A percentile compares a stretch with the other conserved stretches of the same genome.
Conservation (phyloP, 2,113 vertebrate genomes). For the Sorex fumeus region DNA sequence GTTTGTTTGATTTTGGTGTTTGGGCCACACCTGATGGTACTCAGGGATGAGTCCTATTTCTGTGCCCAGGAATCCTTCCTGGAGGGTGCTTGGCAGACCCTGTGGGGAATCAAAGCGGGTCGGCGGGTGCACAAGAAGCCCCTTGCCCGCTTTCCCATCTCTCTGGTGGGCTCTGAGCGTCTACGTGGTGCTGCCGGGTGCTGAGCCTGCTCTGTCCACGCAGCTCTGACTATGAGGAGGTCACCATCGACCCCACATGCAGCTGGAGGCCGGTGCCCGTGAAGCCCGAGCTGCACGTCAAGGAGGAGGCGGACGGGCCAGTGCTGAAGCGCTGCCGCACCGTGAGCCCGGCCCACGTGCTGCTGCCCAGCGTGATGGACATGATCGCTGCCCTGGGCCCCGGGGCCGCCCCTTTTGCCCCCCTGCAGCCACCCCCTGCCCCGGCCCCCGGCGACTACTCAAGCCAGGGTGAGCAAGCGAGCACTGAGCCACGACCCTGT, state of each 20-base stretch:
- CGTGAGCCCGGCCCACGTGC: slow-evolving; percentile 96
- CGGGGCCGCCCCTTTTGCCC: slow-evolving; percentile 89
- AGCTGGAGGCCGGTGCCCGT: slow-evolving; percentile 97
- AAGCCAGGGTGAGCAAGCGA: slow-evolving; percentile 88
- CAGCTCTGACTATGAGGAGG: slow-evolving; percentile 97
- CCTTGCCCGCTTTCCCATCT: too few relatives aligned
- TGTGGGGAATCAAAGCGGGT: not conserved
- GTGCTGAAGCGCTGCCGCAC: slow-evolving; percentile 96
- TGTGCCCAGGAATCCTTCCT: too few relatives aligned
- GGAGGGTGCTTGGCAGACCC: too few relatives aligned
- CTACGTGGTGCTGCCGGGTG: too few relatives aligned
- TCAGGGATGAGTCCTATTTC: too few relatives aligned
- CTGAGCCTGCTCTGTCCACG: too few relatives aligned
- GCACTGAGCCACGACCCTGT: too few relatives aligned
- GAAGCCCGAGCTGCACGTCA: slow-evolving; percentile 95
- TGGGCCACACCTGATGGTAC: too few relatives aligned
- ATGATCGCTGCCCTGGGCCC: slow-evolving; percentile 97
- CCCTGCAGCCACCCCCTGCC: slow-evolving; percentile 85
- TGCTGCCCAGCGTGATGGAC: slow-evolving; percentile 97
- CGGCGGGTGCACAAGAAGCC: too few relatives aligned
- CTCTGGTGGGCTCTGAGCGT: too few relatives aligned
- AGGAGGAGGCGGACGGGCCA: slow-evolving; percentile 96
- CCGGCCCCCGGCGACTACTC: slow-evolving; percentile 90
- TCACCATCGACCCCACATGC: slow-evolving; percentile 97
- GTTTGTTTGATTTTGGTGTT: not conserved